Conservation (phyloP, 2,797 vertebrate species). For the Oophaga sylvatica region DNA sequence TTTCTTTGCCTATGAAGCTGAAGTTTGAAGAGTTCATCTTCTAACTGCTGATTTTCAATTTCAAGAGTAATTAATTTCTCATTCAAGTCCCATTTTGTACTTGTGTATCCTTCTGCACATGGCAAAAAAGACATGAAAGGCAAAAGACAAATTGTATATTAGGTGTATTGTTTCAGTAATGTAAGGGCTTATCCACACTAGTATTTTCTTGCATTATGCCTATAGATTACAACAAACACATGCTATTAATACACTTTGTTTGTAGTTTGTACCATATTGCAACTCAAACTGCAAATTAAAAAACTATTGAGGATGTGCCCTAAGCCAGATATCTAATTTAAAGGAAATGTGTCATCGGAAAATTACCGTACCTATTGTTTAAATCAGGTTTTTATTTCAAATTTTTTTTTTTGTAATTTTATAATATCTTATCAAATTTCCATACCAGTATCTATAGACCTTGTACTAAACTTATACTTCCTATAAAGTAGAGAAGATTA, state of each 20-base stretch:
- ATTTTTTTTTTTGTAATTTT: too few species aligned
- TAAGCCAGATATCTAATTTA: too few species aligned
- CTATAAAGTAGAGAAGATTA: too few species aligned
- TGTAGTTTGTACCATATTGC: not conserved
- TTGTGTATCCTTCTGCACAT: slow-evolving; percentile 50
- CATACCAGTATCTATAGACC: too few species aligned
- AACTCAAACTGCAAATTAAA: not conserved
- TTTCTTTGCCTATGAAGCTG: slow-evolving; percentile 58
- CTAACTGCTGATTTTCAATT: slow-evolving; percentile 66
- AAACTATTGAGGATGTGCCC: too few species aligned
- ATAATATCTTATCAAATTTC: too few species aligned
- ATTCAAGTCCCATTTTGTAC: slow-evolving; percentile 56
- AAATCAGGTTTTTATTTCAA: too few species aligned
- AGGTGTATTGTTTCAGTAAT: too few species aligned
- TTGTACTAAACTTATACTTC: too few species aligned
- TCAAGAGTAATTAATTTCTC: slow-evolving; percentile 64
- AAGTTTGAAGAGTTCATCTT: slow-evolving; percentile 65
- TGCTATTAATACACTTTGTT: not conserved
- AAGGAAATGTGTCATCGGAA: too few species aligned
- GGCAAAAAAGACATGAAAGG: not conserved
- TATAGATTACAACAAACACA: not conserved
- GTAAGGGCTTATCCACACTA: not conserved
- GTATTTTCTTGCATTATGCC: not conserved
- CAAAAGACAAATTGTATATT: not conserved
- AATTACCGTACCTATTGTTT: too few species aligned